Evolutionary conservation across 2,888 invertebrate genomes (phyloP).

Genomic region (Leptopilina drosophilae): DNA sequence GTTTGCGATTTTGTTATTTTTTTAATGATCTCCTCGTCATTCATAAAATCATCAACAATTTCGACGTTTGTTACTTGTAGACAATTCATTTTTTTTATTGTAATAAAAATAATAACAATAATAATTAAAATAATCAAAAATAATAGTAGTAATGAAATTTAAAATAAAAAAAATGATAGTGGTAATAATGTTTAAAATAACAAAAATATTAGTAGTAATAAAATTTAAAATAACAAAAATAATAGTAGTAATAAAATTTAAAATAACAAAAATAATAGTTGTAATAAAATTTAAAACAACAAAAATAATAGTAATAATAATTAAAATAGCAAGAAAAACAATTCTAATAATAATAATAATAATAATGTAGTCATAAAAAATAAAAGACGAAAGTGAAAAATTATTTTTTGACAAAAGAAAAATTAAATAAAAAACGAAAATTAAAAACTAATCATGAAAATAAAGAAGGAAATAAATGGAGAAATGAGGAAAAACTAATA

Average conservation of each 20-base stretch:
- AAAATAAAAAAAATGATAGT: background rate
- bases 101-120: background rate
- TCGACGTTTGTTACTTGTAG: slow-evolving; percentile 54
- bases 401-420: too few relatives aligned
- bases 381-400: too few relatives aligned
- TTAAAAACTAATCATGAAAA: too few relatives aligned
- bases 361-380: too few relatives aligned
- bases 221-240: background rate
- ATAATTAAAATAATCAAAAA: background rate
- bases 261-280: background rate
- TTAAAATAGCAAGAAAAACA: too few relatives aligned
- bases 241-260: background rate
- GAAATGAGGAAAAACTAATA: too few relatives aligned
- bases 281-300: background rate
- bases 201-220: background rate
- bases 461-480: background rate
- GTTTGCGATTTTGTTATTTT: slow-evolving; percentile 60
- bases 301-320: too few relatives aligned
- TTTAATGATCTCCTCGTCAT: slow-evolving; percentile 62
- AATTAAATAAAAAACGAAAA: too few relatives aligned
- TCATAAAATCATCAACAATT: slow-evolving; percentile 61
- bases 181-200: too few relatives aligned
- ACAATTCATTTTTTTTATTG: slow-evolving; percentile 15
- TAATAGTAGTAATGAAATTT: too few relatives aligned
- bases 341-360: too few relatives aligned